Evolutionary conservation across 2,797 vertebrate species (phyloP).

Genomic region (Catamblyrhynchus diadema): DNA sequence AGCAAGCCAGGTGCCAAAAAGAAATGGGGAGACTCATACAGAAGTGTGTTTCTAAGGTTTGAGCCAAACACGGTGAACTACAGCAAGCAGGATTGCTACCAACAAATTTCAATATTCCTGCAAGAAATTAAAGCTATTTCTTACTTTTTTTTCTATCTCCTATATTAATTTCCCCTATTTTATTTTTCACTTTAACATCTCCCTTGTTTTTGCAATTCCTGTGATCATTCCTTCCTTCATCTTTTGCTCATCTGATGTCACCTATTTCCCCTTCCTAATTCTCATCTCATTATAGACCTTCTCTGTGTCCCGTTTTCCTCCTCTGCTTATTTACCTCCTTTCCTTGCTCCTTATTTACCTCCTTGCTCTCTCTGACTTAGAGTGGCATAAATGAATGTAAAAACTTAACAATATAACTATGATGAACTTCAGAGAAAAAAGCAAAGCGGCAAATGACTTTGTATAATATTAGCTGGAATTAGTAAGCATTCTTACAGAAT

Average conservation of each 20-base stretch:
- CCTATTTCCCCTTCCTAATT: neutral
- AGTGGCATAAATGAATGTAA: neutral
- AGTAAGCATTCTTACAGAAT: neutral
- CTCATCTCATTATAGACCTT: neutral
- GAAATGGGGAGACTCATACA: neutral
- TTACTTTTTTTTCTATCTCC: neutral
- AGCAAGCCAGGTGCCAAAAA: slow-evolving; percentile 42
- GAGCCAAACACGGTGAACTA: neutral
- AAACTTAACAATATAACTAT: neutral
- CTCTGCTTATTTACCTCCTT: neutral
- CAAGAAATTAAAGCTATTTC: neutral
- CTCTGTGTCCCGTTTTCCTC: neutral
- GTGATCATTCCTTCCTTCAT: neutral
- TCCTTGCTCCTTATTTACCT: neutral
- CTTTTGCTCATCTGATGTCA: neutral
- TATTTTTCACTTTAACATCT: neutral
- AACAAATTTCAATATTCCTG: neutral
- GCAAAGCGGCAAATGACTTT: neutral
- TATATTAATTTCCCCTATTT: neutral
- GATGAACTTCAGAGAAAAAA: neutral
- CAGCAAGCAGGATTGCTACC: neutral
- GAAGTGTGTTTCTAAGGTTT: neutral
- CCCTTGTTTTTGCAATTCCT: neutral
- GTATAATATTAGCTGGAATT: slow-evolving; percentile 1
- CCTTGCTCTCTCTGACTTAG: neutral